These are phyloP conservation scores for Labia minor DNA, from an alignment of 2,888 invertebrate species.

Conservation along the genomic window DNA sequence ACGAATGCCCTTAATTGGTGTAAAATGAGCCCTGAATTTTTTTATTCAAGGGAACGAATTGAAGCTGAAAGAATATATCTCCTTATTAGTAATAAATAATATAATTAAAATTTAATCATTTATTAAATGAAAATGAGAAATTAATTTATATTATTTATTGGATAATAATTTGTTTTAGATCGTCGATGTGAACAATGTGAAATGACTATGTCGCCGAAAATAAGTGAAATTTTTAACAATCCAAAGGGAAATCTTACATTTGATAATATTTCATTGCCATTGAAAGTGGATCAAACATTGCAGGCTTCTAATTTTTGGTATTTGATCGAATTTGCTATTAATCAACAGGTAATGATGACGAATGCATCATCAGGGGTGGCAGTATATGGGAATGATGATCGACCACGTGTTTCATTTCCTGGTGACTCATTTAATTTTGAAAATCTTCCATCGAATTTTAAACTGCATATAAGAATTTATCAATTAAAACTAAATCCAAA, in stretches of 20 bases:
- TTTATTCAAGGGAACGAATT: not conserved
- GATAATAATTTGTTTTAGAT: not conserved
- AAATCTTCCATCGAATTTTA: not conserved
- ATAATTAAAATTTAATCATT: not conserved
- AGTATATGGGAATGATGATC: not conserved
- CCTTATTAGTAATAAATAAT: not conserved
- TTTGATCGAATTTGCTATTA: not conserved
- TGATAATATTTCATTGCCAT: not conserved
- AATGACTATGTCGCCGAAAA: not conserved
- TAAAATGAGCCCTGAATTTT: not conserved
- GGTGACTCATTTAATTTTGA: not conserved
- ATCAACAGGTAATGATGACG: not conserved
- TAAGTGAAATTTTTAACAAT: not conserved
- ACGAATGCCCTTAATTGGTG: not conserved
- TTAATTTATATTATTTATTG: not conserved
- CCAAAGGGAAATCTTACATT: not conserved
- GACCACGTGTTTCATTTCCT: not conserved
- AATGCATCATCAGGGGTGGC: not conserved
- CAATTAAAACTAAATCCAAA: not conserved
- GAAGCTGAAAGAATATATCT: not conserved
- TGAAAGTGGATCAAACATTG: not conserved
- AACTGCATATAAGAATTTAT: not conserved
- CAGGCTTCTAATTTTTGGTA: not conserved
- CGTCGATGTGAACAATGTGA: not conserved
- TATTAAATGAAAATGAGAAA: not conserved